Conservation (phyloP, 1,140 invertebrate genomes). For the Cyphomyrmex costatus region DNA sequence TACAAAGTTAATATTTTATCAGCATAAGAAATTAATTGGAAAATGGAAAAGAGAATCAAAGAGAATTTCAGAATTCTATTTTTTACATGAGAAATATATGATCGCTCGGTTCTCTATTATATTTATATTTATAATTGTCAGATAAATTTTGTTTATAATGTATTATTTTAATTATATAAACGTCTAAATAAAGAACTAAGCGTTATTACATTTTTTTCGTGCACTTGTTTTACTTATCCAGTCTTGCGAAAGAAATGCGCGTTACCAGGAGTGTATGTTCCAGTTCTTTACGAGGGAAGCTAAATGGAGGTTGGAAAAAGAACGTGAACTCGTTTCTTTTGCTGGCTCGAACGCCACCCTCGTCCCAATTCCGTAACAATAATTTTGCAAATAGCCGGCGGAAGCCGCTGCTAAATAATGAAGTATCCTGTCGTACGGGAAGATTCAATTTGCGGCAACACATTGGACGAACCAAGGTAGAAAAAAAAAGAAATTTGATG, state of each 20-base stretch:
- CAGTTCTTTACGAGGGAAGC: conserved; percentile 75
- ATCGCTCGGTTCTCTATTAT: background rate
- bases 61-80: no score
- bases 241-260: conserved; percentile 48
- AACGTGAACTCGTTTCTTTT: conserved; percentile 72
- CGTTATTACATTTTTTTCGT: background rate
- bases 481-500: conserved; percentile 44
- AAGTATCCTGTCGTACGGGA: conserved; percentile 78
- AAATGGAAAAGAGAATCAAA: no score
- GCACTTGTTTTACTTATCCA: conserved; percentile 17
- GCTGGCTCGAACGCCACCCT: conserved; percentile 65
- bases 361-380: conserved; percentile 81
- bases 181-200: background rate
- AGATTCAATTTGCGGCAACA: conserved; percentile 81
- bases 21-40: no score
- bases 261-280: conserved; percentile 66
- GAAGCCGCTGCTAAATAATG: conserved; percentile 82
- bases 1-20: no score
- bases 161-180: background rate
- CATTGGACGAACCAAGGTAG: conserved; percentile 59
- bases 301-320: conserved; percentile 74
- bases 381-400: conserved; percentile 82
- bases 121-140: background rate
- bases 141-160: background rate
- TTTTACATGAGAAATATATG: no score